A percentile compares a stretch with the other conserved stretches of the same genome.
phyloP scores from a whole-genome alignment of 2,797 vertebrate genomes.

The Steatocranus sp. region DNA sequence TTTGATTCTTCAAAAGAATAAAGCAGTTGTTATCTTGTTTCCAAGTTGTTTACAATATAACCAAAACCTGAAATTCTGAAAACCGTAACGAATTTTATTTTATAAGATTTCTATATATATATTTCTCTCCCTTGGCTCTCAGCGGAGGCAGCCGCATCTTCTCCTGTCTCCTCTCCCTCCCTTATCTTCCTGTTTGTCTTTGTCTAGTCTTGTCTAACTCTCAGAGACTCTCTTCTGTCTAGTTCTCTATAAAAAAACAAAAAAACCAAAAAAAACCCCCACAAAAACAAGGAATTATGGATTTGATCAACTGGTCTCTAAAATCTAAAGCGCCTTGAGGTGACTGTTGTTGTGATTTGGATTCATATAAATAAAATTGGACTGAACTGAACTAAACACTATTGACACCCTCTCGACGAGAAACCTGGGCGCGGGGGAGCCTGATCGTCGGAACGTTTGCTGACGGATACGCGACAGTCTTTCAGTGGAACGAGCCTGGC shows the following conservation, averaged over 20 bases:
- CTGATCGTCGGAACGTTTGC: not conserved
- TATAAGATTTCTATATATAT: not conserved
- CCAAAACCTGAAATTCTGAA: not conserved
- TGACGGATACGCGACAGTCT: not conserved
- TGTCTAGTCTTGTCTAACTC: not conserved
- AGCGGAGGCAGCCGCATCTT: not conserved
- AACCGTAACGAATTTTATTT: not conserved
- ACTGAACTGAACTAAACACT: not conserved
- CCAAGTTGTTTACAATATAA: not conserved
- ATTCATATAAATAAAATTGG: not conserved
- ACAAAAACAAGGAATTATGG: not conserved
- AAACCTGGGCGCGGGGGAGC: fast-evolving
- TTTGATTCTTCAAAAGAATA: not conserved
- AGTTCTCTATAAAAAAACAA: not conserved
- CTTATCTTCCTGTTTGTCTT: not conserved
- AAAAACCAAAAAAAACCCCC: too few species aligned
- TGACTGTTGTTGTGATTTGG: not conserved
- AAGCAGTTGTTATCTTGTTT: fast-evolving
- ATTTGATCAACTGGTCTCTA: not conserved
- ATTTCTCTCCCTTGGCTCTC: not conserved
- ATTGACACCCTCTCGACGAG: not conserved
- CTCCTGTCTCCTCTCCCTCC: not conserved
- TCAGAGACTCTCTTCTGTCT: not conserved
- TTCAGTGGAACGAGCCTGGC: not conserved
- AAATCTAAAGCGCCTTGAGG: fast-evolving